Conservation (phyloP, 2,888 invertebrate genomes). For the Tiliacea aurago region DNA sequence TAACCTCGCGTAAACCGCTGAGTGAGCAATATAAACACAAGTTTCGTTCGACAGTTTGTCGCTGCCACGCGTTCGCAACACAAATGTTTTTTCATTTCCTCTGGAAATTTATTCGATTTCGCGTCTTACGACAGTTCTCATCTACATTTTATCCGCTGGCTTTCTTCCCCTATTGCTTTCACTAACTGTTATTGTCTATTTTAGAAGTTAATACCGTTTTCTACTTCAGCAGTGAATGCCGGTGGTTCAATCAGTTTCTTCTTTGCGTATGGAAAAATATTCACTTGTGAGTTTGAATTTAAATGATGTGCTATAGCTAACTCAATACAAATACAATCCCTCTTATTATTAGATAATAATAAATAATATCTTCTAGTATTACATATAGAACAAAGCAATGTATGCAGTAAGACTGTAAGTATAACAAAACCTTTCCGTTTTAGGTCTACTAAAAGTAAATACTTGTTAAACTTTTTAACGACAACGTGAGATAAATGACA, state of each 20-base stretch:
- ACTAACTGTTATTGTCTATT: slow-evolving; percentile 61
- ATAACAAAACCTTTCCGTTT: not conserved
- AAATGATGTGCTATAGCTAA: not conserved
- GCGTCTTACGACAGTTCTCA: slow-evolving; percentile 70
- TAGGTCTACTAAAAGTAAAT: slow-evolving; percentile 6
- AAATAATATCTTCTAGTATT: slow-evolving; percentile 15
- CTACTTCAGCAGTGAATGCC: not conserved
- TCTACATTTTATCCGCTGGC: slow-evolving; percentile 70
- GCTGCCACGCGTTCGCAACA: slow-evolving; percentile 65
- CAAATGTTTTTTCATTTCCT: slow-evolving; percentile 72
- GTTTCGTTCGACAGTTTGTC: slow-evolving; percentile 60
- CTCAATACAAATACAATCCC: not conserved
- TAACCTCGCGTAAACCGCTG: slow-evolving; percentile 52
- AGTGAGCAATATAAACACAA: slow-evolving; percentile 69
- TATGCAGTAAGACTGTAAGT: not conserved
- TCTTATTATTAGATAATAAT: slow-evolving; percentile 2
- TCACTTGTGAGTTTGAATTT: slow-evolving; percentile 3
- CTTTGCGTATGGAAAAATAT: slow-evolving; percentile 9
- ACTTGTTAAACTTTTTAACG: slow-evolving; percentile 1
- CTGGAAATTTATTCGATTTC: slow-evolving; percentile 74
- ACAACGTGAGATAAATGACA: slow-evolving; percentile 8
- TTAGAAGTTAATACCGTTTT: slow-evolving; percentile 50
- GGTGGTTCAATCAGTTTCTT: not conserved
- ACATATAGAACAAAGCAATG: not conserved
- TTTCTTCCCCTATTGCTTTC: slow-evolving; percentile 66